Percentiles rank a stretch among this genome's conserved stretches.
phyloP scores from a whole-genome alignment of 2,888 invertebrate genomes.

The Pachliopta kotzebuea region DNA sequence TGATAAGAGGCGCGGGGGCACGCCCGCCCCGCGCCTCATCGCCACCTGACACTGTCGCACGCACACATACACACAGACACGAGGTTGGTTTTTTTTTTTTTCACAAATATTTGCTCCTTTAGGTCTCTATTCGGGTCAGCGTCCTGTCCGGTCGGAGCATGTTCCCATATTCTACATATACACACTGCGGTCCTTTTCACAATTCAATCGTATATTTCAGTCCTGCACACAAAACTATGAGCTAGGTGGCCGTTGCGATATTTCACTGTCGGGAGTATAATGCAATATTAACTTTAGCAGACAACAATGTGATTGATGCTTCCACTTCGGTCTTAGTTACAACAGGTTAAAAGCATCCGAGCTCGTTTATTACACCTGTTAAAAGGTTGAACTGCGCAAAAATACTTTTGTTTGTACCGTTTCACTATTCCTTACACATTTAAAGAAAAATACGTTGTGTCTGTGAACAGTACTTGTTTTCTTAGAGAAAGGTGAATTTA shows the following conservation, averaged over 20 bases:
- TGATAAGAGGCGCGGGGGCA: constrained; percentile 79
- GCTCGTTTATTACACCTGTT: constrained; percentile 7
- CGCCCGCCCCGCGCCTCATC: constrained; percentile 75
- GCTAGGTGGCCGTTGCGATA: constrained; percentile 48
- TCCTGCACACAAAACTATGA: constrained; percentile 30
- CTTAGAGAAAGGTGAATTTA: background rate
- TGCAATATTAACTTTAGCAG: constrained; percentile 26
- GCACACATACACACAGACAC: constrained; percentile 53
- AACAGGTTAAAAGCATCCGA: constrained; percentile 3
- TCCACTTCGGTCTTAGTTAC: constrained; percentile 9
- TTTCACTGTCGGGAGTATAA: constrained; percentile 35
- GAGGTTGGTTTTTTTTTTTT: constrained; percentile 32
- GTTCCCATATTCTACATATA: constrained; percentile 52
- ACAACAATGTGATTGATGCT: constrained; percentile 24
- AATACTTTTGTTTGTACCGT: background rate
- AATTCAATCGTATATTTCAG: constrained; percentile 35
- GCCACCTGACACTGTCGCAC: constrained; percentile 71
- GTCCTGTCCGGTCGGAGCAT: constrained; percentile 72
- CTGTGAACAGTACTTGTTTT: background rate
- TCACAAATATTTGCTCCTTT: constrained; percentile 47
- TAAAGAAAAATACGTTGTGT: no score
- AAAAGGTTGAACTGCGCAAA: background rate
- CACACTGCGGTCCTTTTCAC: constrained; percentile 40
- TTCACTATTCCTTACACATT: no score
- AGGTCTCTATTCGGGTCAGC: constrained; percentile 58